Evolutionary conservation across 2,797 vertebrate species (phyloP), one percentile per base, ranked within the genome.

Genomic region (Chromis chromis): DNA sequence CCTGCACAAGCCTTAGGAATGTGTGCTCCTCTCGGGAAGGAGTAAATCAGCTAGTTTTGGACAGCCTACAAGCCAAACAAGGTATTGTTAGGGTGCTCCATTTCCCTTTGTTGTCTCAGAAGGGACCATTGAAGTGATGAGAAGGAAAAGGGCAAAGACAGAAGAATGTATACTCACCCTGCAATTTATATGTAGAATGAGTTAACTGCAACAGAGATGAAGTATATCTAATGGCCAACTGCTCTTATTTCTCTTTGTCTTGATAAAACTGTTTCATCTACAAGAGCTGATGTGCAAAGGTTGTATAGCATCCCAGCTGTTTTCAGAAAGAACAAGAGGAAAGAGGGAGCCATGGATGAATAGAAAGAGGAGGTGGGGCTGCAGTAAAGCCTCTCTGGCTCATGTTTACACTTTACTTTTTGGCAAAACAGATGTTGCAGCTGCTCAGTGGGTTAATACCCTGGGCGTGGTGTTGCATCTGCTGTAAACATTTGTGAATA

Each of bases 1-100:
- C 36, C 65, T 56, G 28, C 54, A 76, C 74, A 70, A 76, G 66
- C 27, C 75, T 39, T 40, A 78, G 76, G 83, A 91, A 91, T 87
- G 65, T 72, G 65, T 60, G 79, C 58, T 63, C 40, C 64, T 82
- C 65, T 78, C 55, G 3, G 57, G 61, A 70, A 62, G n/a, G 61
- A 75, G 76, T 58, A 74, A 83, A 73, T 72, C 74, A 60, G 82
- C 73, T 79, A 58, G 62, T 84, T 89, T 86, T 90, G 85, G 82
- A 82, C 7, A 0, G 58, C 19, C 33, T 77, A 79, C 82, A 85
- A 87, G 65, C 83, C 90, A 92, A 90, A 88, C 86, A 77, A 69
- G 63, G 70, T 54, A 76, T 80, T 82, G 70, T 78, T 64, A 4
- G 49, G 56, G 50, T 40, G 42, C 46, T 77, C 66, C 14, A 19